Evolutionary conservation across 1,140 invertebrate genomes (phyloP), one percentile per base, ranked within the genome.

Genomic region (Neomicropteryx cornuta): DNA sequence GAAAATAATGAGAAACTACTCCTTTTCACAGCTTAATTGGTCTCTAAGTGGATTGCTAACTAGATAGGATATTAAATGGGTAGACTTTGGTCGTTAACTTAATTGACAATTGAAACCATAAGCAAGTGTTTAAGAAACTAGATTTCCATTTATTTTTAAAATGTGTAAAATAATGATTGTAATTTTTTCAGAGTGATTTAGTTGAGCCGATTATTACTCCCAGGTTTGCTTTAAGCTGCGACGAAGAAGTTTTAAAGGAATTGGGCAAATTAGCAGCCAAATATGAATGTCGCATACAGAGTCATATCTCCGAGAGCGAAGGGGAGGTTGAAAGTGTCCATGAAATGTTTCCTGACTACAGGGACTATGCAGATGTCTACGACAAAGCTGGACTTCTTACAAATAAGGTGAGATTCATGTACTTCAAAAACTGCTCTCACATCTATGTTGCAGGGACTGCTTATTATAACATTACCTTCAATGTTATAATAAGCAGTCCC

Each of bases 201-300:
- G 70, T 95, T 1, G 58, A 76, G 46, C 87, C 90, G 0, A 70
- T 88, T 11, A 78, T 95, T 29, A 91, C 88, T 2, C 91, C 91
- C 30, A 68, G 90, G 50, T 94, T 93, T 73, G 88, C 87, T 13
- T 53, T 88, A 3, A 83, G 81, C 45, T 88, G 87, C 60, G 73
- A 77, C 42, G 67, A 75, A 52, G 59, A 77, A 21, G 64, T 91
- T 4, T 74, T 94, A 68, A 72, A 58, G 36, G 53, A 66, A 20
- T 61, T 95, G 19, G 78, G 72, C 8, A 46, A 72, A 33, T 59
- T 93, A n/a, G 84, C 87, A 2, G 60, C 68, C 40, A 62, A 76
- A 50, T 71, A 79, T 48, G 49, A 83, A 51, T 62, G 87, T 36
- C 75, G 73, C 45, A 77, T 93, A 51, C 89, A 91, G 80, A 87